Evolutionary conservation across 1,140 invertebrate genomes (phyloP).

Genomic region (Sitophilus oryzae): DNA sequence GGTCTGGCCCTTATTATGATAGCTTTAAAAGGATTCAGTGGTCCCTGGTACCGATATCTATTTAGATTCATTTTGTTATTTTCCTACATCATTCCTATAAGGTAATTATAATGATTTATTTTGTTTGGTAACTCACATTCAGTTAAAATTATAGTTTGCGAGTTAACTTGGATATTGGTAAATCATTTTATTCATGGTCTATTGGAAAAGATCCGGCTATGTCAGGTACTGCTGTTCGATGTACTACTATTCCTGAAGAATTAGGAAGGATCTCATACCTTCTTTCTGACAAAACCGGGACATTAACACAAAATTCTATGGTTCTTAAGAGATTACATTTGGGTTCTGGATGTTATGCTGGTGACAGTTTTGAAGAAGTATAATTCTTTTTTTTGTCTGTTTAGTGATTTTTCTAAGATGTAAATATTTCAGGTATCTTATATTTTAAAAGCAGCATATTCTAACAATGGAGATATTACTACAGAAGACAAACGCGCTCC

Average conservation of each 20-base stretch:
- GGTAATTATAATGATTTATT: slow-evolving; percentile 49
- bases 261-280: slow-evolving; percentile 93
- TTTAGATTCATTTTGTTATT: slow-evolving; percentile 96
- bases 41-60: slow-evolving; percentile 95
- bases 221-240: slow-evolving; percentile 92
- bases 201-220: slow-evolving; percentile 93
- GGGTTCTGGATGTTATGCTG: slow-evolving; percentile 80
- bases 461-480: slow-evolving; percentile 14
- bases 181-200: slow-evolving; percentile 94
- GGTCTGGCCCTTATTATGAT: slow-evolving; percentile 92
- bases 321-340: slow-evolving; percentile 92
- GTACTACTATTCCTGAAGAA: slow-evolving; percentile 98
- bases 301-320: slow-evolving; percentile 99
- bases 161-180: slow-evolving; percentile 98
- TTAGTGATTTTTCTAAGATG: background rate
- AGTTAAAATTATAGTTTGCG: slow-evolving; percentile 67
- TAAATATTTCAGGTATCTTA: background rate
- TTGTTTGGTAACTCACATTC: slow-evolving; percentile 3
- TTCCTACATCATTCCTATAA: slow-evolving; percentile 98
- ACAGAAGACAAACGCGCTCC: slow-evolving; percentile 6
- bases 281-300: slow-evolving; percentile 97
- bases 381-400: slow-evolving; percentile 10
- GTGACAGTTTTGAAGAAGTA: slow-evolving; percentile 85
- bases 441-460: slow-evolving; percentile 10
- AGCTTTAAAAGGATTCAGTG: slow-evolving; percentile 88